Evolutionary conservation across 53 echinoderm and acorn worm species (phyloP), one percentile per base, ranked within the genome.

Genomic region (Paracentrotus lividus): DNA sequence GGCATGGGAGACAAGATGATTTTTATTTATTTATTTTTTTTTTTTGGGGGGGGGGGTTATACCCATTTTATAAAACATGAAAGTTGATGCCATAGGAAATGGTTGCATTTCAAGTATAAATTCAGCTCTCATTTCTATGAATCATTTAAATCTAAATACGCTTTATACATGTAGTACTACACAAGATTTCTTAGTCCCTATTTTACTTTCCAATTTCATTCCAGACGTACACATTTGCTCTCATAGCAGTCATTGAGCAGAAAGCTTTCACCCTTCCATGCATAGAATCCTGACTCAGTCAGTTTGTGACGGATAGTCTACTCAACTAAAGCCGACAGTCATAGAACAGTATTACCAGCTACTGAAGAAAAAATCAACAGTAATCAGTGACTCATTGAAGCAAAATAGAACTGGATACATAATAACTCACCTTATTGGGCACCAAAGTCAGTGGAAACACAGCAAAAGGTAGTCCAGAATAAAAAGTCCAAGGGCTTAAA

Each of bases 341-440:
- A 72, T 40, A 72, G 40, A 72, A 40, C 72, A 72, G 33, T 72
- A 72, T 72, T 72, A 40, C 72, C 72, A 38, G 40, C 72, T 72
- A 72, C 40, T 72, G 40, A 72, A 72, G 72, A 72, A 40, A 72
- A n/a, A 72, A 72, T 72, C 72, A 40, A 32, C 38, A 38, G 72
- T 72, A 72, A 72, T 72, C 72, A 72, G 18, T 72, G 72, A 72
- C 72, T 72, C 72, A 72, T 72, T 38, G 4, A 72, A 20, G 72
- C 72, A 72, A 72, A 72, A 72, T 72, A 72, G 18, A n/a, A 21
- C 72, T 72, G 72, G 5, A 40, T 72, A 38, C 20, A 72, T 7
- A 72, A 72, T 72, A 72, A 18, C 40, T 72, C 40, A 72, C 72
- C 72, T 72, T 72, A 40, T 72, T 34, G 5, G 21, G 38, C 16